Conservation (phyloP, 2,888 invertebrate genomes). For the Mythimna lalbum region DNA sequence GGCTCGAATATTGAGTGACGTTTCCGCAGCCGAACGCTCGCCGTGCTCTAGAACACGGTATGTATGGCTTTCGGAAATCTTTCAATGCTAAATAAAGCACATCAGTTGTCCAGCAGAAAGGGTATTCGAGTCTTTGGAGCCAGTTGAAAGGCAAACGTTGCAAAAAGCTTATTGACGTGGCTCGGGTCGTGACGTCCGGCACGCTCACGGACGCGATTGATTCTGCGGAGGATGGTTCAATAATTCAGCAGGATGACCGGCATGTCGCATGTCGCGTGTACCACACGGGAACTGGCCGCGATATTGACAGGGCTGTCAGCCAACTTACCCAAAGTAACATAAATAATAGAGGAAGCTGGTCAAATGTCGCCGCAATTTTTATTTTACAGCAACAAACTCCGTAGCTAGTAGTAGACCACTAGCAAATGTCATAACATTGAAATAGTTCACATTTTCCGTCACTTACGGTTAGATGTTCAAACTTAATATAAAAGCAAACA, state of each 20-base stretch:
- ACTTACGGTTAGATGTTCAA: background rate
- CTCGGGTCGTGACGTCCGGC: conserved; percentile 65
- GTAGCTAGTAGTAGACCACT: background rate
- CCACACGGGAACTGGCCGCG: conserved; percentile 35
- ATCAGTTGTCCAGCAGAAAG: conserved; percentile 62
- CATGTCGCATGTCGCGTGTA: conserved; percentile 49
- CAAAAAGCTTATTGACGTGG: conserved; percentile 69
- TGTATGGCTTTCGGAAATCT: conserved; percentile 54
- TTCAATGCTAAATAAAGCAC: conserved; percentile 40
- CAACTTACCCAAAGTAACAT: conserved; percentile 42
- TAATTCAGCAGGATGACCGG: conserved; percentile 78
- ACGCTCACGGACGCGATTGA: conserved; percentile 72
- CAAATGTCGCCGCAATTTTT: conserved; percentile 29
- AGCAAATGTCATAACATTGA: background rate
- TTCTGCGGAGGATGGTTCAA: conserved; percentile 75
- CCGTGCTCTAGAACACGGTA: conserved; percentile 18
- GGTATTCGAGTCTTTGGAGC: conserved; percentile 63
- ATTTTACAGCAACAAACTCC: conserved; percentile 30
- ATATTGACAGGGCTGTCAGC: conserved; percentile 50
- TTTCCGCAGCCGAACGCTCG: conserved; percentile 49
- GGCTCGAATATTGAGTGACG: conserved; percentile 58
- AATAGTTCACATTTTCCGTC: background rate
- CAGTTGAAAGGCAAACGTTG: conserved; percentile 65
- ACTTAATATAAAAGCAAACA: background rate
- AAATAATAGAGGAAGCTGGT: conserved; percentile 50